phyloP scores from a whole-genome alignment of 2,888 invertebrate genomes.

The Drosophila monieri region DNA sequence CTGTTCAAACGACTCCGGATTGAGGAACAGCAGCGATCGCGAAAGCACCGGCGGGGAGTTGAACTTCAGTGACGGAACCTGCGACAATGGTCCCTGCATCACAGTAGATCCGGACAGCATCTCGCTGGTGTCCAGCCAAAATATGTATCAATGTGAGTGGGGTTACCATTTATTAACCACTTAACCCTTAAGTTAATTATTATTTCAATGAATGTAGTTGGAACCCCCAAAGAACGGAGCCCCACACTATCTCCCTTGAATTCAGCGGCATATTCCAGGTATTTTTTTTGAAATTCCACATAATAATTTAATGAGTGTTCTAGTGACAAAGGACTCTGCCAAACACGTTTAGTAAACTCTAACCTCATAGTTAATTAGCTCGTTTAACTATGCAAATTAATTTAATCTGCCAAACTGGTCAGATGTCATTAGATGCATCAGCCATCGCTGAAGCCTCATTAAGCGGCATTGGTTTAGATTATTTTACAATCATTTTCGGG shows the following conservation, averaged over 20 bases:
- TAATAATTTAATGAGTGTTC: background rate
- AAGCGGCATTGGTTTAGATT: conserved; percentile 2
- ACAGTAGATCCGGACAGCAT: conserved; percentile 84
- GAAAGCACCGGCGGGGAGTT: conserved; percentile 91
- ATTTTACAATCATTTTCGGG: background rate
- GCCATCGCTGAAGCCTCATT: conserved; percentile 18
- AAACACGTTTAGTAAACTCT: background rate
- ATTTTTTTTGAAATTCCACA: conserved; percentile 1
- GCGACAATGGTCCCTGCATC: conserved; percentile 84
- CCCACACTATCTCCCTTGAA: conserved; percentile 93
- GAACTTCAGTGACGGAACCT: conserved; percentile 89
- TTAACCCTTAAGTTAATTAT: fast-evolving
- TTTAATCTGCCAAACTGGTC: conserved; percentile 22
- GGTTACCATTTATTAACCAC: conserved; percentile 16
- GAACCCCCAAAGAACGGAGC: conserved; percentile 93
- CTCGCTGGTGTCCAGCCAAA: conserved; percentile 84
- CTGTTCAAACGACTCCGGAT: conserved; percentile 94
- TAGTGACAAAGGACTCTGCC: background rate
- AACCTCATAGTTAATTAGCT: background rate
- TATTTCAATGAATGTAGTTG: conserved; percentile 85
- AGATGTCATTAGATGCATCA: conserved; percentile 20
- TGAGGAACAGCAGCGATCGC: conserved; percentile 91
- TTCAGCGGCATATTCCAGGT: conserved; percentile 90
- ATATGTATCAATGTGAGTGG: conserved; percentile 84
- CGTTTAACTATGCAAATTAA: background rate